phyloP scores from a whole-genome alignment of 37 sponge, comb jelly and placozoan species.

The Cliona cf. orientalis region DNA sequence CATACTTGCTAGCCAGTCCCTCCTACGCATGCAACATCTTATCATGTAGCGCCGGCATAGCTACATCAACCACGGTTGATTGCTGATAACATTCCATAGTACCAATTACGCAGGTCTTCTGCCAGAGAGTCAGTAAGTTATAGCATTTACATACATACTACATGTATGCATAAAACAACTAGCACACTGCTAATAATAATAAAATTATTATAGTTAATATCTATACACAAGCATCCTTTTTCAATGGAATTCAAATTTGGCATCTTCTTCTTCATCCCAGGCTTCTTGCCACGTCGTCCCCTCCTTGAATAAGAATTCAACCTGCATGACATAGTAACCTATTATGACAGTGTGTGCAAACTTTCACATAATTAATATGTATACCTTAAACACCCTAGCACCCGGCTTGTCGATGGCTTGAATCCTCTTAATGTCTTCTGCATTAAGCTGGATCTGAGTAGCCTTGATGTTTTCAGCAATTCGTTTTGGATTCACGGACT shows the following conservation, averaged over 20 bases:
- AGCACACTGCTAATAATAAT: neutral
- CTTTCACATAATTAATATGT: neutral
- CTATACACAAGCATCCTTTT: neutral
- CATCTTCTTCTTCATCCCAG: constrained; percentile 69
- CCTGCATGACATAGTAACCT: neutral
- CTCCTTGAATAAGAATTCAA: neutral
- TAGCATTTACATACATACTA: neutral
- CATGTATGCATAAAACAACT: too few relatives aligned
- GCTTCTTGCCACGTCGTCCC: constrained; percentile 18
- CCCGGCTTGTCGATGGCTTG: constrained; percentile 51
- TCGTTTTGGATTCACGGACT: constrained; percentile 76
- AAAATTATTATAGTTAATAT: neutral
- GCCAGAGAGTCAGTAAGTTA: neutral
- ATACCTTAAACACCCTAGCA: constrained; percentile 31
- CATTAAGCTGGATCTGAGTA: constrained; percentile 61
- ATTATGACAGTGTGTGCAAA: neutral
- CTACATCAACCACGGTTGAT: neutral
- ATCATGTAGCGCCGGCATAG: neutral
- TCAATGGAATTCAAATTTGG: constrained; percentile 18
- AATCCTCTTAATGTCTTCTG: constrained; percentile 80
- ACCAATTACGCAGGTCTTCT: neutral
- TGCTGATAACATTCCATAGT: neutral
- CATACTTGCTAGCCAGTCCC: too few relatives aligned
- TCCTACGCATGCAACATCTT: neutral
- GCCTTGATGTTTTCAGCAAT: constrained; percentile 80